Evolutionary conservation across 2,113 vertebrate species (phyloP).

Genomic region (Nicator chloris): DNA sequence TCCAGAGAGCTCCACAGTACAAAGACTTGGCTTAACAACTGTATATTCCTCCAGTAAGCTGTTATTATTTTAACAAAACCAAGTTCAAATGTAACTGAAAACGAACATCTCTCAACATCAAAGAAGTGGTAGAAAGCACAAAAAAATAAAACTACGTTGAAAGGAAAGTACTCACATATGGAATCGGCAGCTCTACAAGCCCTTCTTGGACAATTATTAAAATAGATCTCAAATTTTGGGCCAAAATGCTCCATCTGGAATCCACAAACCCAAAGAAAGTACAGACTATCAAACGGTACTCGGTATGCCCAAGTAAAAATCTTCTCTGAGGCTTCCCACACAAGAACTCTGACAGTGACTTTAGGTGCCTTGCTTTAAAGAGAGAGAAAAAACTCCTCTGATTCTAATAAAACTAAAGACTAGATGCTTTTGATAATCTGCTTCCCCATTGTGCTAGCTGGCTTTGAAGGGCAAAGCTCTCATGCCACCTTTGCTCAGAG

Average conservation of each 20-base stretch:
- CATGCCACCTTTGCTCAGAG: not conserved
- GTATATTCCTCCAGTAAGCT: not conserved
- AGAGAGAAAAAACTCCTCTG: accelerated
- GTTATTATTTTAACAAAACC: not conserved
- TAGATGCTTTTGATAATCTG: not conserved
- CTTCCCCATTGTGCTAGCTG: not conserved
- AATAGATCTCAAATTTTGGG: not conserved
- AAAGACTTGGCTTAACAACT: not conserved
- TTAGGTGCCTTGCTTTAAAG: not conserved
- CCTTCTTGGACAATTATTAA: not conserved
- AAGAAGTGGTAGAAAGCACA: not conserved
- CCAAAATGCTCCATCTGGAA: not conserved
- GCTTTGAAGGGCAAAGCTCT: not conserved
- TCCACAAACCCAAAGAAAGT: not conserved
- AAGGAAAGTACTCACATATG: not conserved
- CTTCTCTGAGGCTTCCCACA: not conserved
- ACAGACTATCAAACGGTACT: not conserved
- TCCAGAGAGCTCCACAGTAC: not conserved
- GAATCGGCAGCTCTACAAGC: not conserved
- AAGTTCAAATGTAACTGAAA: not conserved
- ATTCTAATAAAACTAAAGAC: not conserved
- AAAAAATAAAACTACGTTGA: not conserved
- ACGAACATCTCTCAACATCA: not conserved
- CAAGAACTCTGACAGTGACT: not conserved
- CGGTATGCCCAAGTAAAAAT: not conserved